Evolutionary conservation across 1,140 invertebrate species (phyloP), one percentile per base, ranked within the genome.

Genomic region (Euglossa dilemma): DNA sequence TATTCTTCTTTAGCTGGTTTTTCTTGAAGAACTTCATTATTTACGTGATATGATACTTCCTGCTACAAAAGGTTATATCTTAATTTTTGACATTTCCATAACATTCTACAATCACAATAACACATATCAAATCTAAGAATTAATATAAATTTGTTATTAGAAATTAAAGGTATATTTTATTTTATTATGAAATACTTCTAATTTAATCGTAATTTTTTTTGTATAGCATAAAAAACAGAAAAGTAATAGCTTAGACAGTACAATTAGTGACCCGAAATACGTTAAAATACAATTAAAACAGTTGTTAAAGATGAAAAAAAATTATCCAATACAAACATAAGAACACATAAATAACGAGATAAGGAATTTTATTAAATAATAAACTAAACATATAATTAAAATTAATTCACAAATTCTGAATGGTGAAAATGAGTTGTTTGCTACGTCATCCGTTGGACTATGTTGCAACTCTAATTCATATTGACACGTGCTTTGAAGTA

Each of bases 1-100:
- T 98, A 99, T 93, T 99, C 98, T 69, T 98, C 97, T 94, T 99
- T 99, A 4, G 97, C 96, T 4, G 98, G 97, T 93, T 98, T 97
- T 79, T 96, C 96, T 80, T 94, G 89, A 54, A 93, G 91, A 81
- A 95, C 91, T 92, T 96, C 91, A 81, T 94, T 91, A 87, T 95
- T 94, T 90, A 91, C 86, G 36, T 36, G 36, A 84, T 89, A 94
- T 78, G 94, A 92, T 83, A 94, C 95, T 88, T 97, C 96, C 96
- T 97, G 91, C 63, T 76, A 25, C 14, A 84, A 84, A 80, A 87
- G 70, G 80, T 45, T 20, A 69, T 79, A 57, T 18, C 7, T 71
- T 71, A 16, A 47, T 25, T 25, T 66, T n/a, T 76, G 18, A 61
- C 18, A 45, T 23, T 75, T 52, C 9, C 36, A 57, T 36, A 7